Percentiles rank a stretch among this genome's conserved stretches.
phyloP scores from a whole-genome alignment of 2,888 invertebrate genomes.

The Falcaria lacertinaria region DNA sequence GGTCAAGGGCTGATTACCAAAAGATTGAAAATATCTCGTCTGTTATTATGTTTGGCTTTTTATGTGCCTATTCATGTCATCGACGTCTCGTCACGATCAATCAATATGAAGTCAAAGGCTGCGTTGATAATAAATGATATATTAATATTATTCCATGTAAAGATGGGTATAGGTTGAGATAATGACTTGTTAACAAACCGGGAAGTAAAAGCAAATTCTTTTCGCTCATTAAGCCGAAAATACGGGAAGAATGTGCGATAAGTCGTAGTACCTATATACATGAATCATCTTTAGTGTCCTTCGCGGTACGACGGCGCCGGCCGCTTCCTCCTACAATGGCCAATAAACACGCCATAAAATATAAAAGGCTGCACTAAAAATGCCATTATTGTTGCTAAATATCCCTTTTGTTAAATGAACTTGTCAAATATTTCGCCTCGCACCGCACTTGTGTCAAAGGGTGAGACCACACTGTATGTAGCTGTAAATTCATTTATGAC shows the following conservation, averaged over 20 bases:
- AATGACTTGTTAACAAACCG: not conserved
- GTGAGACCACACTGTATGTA: slow-evolving; percentile 12
- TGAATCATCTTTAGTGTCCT: slow-evolving; percentile 69
- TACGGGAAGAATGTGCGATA: slow-evolving; percentile 55
- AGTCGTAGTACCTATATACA: slow-evolving; percentile 53
- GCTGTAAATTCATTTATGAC: slow-evolving; percentile 19
- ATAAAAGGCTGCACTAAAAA: slow-evolving; percentile 72
- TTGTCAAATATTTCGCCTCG: slow-evolving; percentile 54
- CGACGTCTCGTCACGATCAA: too few relatives aligned
- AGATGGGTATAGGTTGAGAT: too few relatives aligned
- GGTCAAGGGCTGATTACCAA: too few relatives aligned
- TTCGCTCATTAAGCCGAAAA: slow-evolving; percentile 59
- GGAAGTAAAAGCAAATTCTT: slow-evolving; percentile 22
- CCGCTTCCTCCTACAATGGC: slow-evolving; percentile 62
- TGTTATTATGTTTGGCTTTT: too few relatives aligned
- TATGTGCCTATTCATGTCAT: too few relatives aligned
- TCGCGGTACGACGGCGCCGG: slow-evolving; percentile 45
- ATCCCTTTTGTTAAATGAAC: slow-evolving; percentile 73
- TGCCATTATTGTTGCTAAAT: slow-evolving; percentile 68
- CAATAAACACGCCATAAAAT: slow-evolving; percentile 77
- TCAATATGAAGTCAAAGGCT: too few relatives aligned
- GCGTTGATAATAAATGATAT: too few relatives aligned
- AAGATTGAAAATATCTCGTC: too few relatives aligned
- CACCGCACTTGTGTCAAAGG: slow-evolving; percentile 40
- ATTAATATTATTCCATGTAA: too few relatives aligned